These are phyloP conservation scores for Saturnia pavonia DNA, from an alignment of 2,888 invertebrate species.

Conservation along the genomic window DNA sequence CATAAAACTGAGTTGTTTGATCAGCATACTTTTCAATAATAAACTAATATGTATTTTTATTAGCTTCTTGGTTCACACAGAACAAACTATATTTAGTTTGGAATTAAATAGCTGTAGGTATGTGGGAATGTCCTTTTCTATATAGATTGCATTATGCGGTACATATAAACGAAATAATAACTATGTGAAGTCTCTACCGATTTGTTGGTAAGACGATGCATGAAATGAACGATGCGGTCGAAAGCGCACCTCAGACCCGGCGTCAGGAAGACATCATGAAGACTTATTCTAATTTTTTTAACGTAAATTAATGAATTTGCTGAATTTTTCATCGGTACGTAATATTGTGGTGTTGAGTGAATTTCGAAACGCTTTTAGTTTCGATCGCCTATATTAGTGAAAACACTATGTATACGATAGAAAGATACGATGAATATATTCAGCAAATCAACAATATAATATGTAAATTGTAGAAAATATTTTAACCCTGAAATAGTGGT, in stretches of 20 bases:
- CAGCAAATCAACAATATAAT: no score
- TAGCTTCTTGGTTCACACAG: not conserved
- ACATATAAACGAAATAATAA: not conserved
- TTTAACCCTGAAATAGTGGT: no score
- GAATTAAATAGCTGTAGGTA: not conserved
- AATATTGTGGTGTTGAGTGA: no score
- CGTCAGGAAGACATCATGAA: not conserved
- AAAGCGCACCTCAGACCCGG: not conserved
- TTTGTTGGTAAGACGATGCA: conserved; percentile 26
- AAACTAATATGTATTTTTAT: not conserved
- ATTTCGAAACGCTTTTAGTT: no score
- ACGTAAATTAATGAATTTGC: not conserved
- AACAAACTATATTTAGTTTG: not conserved
- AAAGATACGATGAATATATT: no score
- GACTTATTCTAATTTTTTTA: not conserved
- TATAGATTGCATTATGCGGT: not conserved
- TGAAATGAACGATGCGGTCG: conserved; percentile 24
- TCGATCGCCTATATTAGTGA: no score
- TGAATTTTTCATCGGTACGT: no score
- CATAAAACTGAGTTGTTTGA: not conserved
- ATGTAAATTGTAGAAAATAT: no score
- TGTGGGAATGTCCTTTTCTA: not conserved
- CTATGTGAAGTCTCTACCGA: conserved; percentile 10
- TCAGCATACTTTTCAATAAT: not conserved
- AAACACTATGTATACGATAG: no score